A percentile compares a stretch with the other conserved stretches of the same genome.
phyloP scores from a whole-genome alignment of 2,113 vertebrate species.

The Oryzias woworae region DNA sequence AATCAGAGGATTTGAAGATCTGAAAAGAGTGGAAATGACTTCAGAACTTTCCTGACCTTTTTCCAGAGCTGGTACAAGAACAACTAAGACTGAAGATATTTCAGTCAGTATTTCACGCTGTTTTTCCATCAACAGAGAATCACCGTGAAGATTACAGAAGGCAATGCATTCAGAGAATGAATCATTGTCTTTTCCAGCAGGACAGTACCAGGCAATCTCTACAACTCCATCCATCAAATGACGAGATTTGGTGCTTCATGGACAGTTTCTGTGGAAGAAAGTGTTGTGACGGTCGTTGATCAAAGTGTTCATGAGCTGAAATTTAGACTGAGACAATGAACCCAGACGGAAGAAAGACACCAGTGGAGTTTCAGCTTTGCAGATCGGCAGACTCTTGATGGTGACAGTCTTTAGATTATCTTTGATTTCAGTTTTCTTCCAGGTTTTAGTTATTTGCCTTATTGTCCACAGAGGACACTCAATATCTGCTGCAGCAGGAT shows the following conservation, averaged over 20 bases:
- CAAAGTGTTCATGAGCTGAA: constrained; percentile 76
- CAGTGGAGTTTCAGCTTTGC: constrained; percentile 59
- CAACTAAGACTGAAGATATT: constrained; percentile 67
- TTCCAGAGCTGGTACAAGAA: constrained; percentile 49
- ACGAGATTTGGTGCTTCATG: constrained; percentile 62
- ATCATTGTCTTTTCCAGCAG: constrained; percentile 44
- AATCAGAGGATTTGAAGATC: constrained; percentile 67
- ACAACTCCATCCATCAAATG: constrained; percentile 74
- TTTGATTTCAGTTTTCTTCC: constrained; percentile 47
- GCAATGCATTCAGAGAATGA: constrained; percentile 70
- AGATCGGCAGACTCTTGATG: constrained; percentile 60
- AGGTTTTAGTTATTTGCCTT: constrained; percentile 71
- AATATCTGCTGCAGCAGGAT: constrained; percentile 25
- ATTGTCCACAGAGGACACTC: constrained; percentile 75
- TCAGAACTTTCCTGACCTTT: constrained; percentile 16
- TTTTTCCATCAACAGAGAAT: constrained; percentile 48
- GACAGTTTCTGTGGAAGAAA: constrained; percentile 76
- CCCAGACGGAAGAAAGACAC: constrained; percentile 78
- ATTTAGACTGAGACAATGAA: constrained; percentile 76
- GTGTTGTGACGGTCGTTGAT: constrained; percentile 57
- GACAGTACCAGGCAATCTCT: constrained; percentile 82
- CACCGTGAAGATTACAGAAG: constrained; percentile 76
- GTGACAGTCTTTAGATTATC: background rate
- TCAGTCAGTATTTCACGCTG: constrained; percentile 65
- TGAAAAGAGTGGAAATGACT: background rate